Evolutionary conservation across 2,888 invertebrate species (phyloP), one percentile per base, ranked within the genome.

Genomic region (Lepeophtheirus nordmannii): DNA sequence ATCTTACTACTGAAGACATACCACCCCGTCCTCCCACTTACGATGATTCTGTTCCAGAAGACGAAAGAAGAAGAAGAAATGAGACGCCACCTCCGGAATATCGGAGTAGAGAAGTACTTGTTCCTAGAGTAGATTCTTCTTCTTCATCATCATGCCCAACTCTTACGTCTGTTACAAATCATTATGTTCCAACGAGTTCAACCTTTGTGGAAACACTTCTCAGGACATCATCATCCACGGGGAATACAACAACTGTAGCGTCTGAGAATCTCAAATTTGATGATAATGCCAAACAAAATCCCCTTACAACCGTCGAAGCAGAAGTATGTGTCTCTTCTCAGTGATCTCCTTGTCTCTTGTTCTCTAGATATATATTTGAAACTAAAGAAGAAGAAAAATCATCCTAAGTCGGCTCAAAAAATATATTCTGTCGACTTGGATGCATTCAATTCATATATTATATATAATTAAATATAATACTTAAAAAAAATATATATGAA

Each of bases 81-180:
- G 62, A 62, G 23, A 62, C 62, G 20, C 62, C 62, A 8, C 62
- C 62, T 12, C 62, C 62, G n/a, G 39, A 62, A 20, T 62, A 62
- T 41, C 40, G 40, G 39, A 23, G 60, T n/a, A 23, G 37, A 59
- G 60, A 59, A 17, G 37, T 14, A 1, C 17, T 17, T 11, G 20
- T 39, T 8, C 41, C 53, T 1, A 14, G 53, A 17, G 53, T 2
- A 8, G 53, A 46, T 14, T 14, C 14, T 3, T 46, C 53, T 17
- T n/a, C 14, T 8, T 30, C 30, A 5, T 46, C 14, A 14, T 46
- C 53, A 5, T 46, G 53, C 53, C 53, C 14, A 17, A 17, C n/a
- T 46, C 53, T 46, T 8, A n/a, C 53, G n/a, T n/a, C 53, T 14
- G 53, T n/a, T 5, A n/a, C 53, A n/a, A 17, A 46, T 14, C 53